Evolutionary conservation across 2,797 vertebrate species (phyloP).

Genomic region (Staurois parvus): DNA sequence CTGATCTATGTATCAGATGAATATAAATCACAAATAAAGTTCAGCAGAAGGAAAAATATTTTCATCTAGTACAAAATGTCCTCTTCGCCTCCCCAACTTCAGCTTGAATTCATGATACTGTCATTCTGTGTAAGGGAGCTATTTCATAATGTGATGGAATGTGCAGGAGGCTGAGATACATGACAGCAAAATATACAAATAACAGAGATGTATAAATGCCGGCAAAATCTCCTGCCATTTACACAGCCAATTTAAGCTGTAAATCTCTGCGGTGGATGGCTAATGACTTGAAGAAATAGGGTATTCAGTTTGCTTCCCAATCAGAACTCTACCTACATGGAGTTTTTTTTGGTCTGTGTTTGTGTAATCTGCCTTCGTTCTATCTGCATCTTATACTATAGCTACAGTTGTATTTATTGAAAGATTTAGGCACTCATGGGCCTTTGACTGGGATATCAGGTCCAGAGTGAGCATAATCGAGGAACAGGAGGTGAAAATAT

Average conservation of each 20-base stretch:
- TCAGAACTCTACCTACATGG: not conserved
- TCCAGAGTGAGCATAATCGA: no score
- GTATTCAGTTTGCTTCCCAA: not conserved
- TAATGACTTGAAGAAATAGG: not conserved
- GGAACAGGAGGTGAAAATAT: no score
- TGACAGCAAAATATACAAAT: slow-evolving; percentile 23
- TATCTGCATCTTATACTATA: not conserved
- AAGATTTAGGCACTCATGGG: no score
- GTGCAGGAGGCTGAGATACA: slow-evolving; percentile 14
- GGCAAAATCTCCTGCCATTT: not conserved
- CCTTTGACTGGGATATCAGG: no score
- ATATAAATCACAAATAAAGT: not conserved
- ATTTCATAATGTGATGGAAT: slow-evolving; percentile 47
- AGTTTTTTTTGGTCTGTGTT: not conserved
- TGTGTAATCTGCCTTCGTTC: not conserved
- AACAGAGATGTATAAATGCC: slow-evolving; percentile 12
- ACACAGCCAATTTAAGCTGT: not conserved
- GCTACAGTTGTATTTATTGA: not conserved
- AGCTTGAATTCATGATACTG: slow-evolving; percentile 34
- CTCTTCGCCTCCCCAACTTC: slow-evolving; percentile 20
- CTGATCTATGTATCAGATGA: not conserved
- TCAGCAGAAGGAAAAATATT: slow-evolving; percentile 17
- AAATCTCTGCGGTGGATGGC: not conserved
- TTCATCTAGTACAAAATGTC: slow-evolving; percentile 14
- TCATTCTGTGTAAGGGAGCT: slow-evolving; percentile 21